phyloP scores from a whole-genome alignment of 2,888 invertebrate genomes.

The Hemithea aestivaria region DNA sequence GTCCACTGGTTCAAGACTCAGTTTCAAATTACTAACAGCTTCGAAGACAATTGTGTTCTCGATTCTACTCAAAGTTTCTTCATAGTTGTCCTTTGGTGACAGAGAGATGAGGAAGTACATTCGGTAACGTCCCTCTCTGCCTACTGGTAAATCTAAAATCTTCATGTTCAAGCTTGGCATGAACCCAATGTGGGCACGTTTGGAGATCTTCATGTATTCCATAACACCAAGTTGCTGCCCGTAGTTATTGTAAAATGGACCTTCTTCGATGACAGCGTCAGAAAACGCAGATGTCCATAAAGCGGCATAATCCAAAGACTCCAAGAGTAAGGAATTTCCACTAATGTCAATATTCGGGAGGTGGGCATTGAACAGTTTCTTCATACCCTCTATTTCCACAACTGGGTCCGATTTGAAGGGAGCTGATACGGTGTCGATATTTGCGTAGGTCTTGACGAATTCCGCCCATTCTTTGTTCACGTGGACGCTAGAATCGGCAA shows the following conservation, averaged over 20 bases:
- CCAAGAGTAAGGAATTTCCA: conserved; percentile 33
- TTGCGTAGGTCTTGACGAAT: conserved; percentile 16
- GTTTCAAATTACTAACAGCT: conserved; percentile 10
- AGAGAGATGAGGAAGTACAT: conserved; percentile 33
- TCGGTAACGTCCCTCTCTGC: conserved; percentile 31
- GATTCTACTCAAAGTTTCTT: conserved; percentile 14
- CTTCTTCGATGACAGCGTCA: conserved; percentile 21
- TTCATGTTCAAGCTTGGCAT: conserved; percentile 33
- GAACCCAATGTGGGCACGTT: conserved; percentile 29
- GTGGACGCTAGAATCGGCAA: conserved; percentile 25
- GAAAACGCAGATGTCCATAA: conserved; percentile 37
- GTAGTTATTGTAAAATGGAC: conserved; percentile 35
- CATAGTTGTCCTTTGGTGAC: no score
- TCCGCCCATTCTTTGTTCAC: conserved; percentile 27
- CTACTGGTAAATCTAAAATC: conserved; percentile 38
- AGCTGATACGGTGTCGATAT: conserved; percentile 17
- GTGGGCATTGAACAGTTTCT: conserved; percentile 8
- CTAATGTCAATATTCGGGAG: conserved; percentile 15
- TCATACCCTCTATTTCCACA: conserved; percentile 15
- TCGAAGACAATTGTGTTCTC: conserved; percentile 23
- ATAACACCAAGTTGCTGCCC: conserved; percentile 30
- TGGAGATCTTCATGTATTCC: conserved; percentile 33
- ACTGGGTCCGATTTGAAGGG: conserved; percentile 22
- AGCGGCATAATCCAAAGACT: conserved; percentile 31
- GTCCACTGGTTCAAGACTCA: conserved; percentile 22